Conservation (phyloP, 1,140 invertebrate genomes). For the Bombus pascuorum region DNA sequence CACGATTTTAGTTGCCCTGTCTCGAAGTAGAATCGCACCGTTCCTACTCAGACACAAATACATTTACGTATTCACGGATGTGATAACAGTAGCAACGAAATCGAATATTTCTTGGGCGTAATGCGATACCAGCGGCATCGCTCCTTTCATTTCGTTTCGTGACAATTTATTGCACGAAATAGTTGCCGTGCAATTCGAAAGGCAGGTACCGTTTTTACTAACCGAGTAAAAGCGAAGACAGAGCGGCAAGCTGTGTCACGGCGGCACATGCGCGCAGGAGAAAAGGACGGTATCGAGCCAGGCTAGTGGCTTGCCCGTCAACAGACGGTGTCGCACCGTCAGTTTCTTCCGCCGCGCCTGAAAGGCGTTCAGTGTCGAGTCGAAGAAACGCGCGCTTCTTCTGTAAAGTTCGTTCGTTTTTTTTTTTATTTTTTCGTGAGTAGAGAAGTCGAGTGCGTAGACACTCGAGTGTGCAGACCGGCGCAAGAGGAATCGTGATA, state of each 20-base stretch:
- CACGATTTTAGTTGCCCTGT: neutral
- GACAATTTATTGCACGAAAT: neutral
- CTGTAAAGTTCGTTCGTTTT: constrained; percentile 6
- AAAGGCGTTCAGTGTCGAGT: constrained; percentile 57
- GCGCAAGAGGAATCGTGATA: constrained; percentile 22
- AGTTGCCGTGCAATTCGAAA: neutral
- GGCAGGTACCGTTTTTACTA: constrained; percentile 50
- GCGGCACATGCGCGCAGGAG: constrained; percentile 78
- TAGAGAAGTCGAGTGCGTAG: neutral
- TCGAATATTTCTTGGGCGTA: neutral
- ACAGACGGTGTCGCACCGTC: constrained; percentile 68
- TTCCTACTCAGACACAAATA: neutral
- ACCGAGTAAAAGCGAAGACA: constrained; percentile 28
- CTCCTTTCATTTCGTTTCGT: neutral
- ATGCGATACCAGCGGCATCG: neutral
- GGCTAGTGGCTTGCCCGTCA: constrained; percentile 76
- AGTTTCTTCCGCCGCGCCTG: constrained; percentile 69
- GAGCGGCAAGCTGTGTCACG: constrained; percentile 6
- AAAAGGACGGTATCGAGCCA: constrained; percentile 80
- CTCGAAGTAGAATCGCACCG: neutral
- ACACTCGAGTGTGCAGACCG: constrained; percentile 1
- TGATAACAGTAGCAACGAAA: neutral
- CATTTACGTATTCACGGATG: neutral
- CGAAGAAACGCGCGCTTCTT: constrained; percentile 62
- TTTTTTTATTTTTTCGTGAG: constrained; percentile 8